Percentiles rank a stretch among this genome's conserved stretches.
Evolutionary conservation across 2,113 vertebrate genomes (phyloP).

Genomic region (Stomatorhinus ivindoensis): DNA sequence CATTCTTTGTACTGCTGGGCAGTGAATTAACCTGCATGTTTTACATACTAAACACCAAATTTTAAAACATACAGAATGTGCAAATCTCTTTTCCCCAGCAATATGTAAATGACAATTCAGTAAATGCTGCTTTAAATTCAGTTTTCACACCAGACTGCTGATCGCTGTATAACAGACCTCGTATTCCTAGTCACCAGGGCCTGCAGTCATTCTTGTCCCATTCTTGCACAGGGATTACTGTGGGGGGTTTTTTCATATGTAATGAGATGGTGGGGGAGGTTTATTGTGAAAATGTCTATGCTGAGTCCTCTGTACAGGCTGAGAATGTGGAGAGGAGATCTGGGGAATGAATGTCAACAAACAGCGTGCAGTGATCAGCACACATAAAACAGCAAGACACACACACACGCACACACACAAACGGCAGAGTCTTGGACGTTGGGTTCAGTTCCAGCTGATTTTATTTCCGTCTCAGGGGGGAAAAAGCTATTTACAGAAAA

Average conservation of each 20-base stretch:
- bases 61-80: background rate
- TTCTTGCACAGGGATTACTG: background rate
- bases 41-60: background rate
- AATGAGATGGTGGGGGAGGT: background rate
- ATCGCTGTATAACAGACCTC: background rate
- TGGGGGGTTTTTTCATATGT: background rate
- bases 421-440: conserved; percentile 32
- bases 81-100: background rate
- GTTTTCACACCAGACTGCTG: background rate
- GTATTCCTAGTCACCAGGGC: background rate
- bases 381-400: background rate
- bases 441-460: conserved; percentile 99
- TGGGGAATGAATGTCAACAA: background rate
- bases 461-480: conserved; percentile 98
- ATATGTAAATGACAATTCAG: background rate
- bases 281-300: background rate
- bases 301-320: background rate
- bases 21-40: background rate
- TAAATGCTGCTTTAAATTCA: background rate
- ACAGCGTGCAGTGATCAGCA: background rate
- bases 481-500: conserved; percentile 87
- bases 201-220: background rate
- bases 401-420: background rate
- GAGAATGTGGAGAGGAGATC: background rate
- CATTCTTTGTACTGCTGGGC: background rate